These are phyloP conservation scores for Temnothorax rugatulus DNA, from an alignment of 2,888 invertebrate genomes.

Conservation along the genomic window DNA sequence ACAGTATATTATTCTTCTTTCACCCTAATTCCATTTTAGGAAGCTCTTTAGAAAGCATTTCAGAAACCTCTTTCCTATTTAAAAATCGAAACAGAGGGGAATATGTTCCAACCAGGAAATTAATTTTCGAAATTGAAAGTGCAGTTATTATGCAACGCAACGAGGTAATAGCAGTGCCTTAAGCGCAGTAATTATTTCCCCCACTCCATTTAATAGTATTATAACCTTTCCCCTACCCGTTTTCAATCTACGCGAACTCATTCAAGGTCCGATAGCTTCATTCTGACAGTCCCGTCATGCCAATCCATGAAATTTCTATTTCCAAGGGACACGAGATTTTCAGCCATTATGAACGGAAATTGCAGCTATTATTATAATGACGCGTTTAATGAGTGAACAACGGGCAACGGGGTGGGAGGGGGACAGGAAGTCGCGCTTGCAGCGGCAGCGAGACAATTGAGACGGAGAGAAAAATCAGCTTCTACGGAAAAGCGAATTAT, in stretches of 20 bases:
- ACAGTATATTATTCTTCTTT: background rate
- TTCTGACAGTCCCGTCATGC: slow-evolving; percentile 28
- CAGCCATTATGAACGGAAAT: slow-evolving; percentile 47
- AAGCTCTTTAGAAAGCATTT: background rate
- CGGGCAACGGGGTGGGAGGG: background rate
- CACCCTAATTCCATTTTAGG: background rate
- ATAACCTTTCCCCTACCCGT: background rate
- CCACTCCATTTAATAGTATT: slow-evolving; percentile 15
- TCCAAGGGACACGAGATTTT: slow-evolving; percentile 39
- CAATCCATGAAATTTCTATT: slow-evolving; percentile 53
- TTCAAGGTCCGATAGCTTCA: slow-evolving; percentile 39
- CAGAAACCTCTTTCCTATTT: background rate
- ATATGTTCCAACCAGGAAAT: slow-evolving; percentile 23
- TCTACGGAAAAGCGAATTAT: slow-evolving; percentile 37
- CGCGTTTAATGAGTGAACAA: slow-evolving; percentile 46
- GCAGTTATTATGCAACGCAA: slow-evolving; percentile 29
- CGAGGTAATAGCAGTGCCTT: slow-evolving; percentile 19
- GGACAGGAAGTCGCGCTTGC: slow-evolving; percentile 5
- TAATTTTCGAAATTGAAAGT: slow-evolving; percentile 25
- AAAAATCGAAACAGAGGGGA: slow-evolving; percentile 13
- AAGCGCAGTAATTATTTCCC: slow-evolving; percentile 41
- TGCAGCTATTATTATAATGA: slow-evolving; percentile 51
- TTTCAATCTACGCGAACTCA: slow-evolving; percentile 36
- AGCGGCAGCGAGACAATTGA: slow-evolving; percentile 13
- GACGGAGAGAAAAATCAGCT: slow-evolving; percentile 29